Conservation (phyloP, 2,797 vertebrate species). For the Martes flavigula region DNA sequence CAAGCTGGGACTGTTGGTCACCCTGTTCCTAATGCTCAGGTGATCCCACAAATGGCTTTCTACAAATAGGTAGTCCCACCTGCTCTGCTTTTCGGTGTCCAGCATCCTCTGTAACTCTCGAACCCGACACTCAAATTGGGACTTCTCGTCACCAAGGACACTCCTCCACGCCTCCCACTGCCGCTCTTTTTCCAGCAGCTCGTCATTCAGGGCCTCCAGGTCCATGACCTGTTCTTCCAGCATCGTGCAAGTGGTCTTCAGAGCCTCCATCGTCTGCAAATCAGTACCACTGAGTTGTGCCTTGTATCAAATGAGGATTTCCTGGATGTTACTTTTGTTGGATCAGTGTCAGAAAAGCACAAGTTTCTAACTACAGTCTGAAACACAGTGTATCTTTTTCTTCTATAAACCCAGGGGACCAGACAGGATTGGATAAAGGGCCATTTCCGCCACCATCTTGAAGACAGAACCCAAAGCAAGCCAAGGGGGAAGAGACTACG, state of each 20-base stretch:
- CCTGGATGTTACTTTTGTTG: conserved; percentile 66
- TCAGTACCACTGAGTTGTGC: conserved; percentile 81
- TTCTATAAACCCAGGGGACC: not conserved
- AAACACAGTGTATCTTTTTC: not conserved
- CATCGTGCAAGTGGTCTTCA: conserved; percentile 99
- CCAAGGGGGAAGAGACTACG: not conserved
- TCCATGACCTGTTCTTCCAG: conserved; percentile 98
- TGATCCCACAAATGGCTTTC: not conserved
- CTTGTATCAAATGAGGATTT: conserved; percentile 75
- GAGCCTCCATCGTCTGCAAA: conserved; percentile 96
- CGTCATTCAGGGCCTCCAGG: conserved; percentile 95
- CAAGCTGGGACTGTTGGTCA: not conserved
- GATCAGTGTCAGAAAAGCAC: conserved; percentile 56
- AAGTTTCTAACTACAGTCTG: not conserved
- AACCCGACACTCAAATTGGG: conserved; percentile 94
- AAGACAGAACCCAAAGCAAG: not conserved
- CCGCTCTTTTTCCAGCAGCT: conserved; percentile 95
- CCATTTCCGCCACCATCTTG: not conserved
- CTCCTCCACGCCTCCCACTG: conserved; percentile 97
- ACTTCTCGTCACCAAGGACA: conserved; percentile 95
- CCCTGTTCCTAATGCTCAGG: not conserved
- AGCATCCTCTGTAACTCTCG: conserved; percentile 94
- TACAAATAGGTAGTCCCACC: conserved; percentile 83
- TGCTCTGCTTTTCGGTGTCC: conserved; percentile 97
- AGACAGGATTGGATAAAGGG: not conserved